Percentiles rank a stretch among this genome's conserved stretches.
Evolutionary conservation across 2,888 invertebrate genomes (phyloP).

Genomic region (Pristionchus arcanus): DNA sequence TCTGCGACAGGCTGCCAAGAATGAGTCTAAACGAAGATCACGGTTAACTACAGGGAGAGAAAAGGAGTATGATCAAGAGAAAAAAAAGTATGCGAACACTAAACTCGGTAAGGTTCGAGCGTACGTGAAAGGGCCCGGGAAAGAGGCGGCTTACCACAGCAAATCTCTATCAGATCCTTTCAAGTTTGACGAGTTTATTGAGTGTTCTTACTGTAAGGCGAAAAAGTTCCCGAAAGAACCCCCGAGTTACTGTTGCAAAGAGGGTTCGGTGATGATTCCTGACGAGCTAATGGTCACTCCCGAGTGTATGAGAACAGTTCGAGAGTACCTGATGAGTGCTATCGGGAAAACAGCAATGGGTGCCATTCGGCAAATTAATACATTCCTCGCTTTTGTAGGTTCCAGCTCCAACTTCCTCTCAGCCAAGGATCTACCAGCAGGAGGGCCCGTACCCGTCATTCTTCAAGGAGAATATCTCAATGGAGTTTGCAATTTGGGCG

Average conservation of each 20-base stretch:
- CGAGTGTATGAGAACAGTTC: background rate
- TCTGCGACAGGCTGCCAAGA: too few relatives aligned
- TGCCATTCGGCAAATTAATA: background rate
- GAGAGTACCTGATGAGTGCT: background rate
- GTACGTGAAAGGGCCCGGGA: background rate
- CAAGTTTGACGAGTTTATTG: background rate
- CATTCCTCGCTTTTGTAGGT: background rate
- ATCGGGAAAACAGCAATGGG: background rate
- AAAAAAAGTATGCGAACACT: background rate
- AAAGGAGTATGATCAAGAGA: background rate
- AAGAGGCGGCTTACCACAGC: background rate
- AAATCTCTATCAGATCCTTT: background rate
- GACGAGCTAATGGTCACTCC: background rate
- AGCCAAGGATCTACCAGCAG: background rate
- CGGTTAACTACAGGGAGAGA: too few relatives aligned
- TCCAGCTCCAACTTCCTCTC: background rate
- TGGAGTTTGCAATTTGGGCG: background rate
- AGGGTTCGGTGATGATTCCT: background rate
- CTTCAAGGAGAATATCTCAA: background rate
- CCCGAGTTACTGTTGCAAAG: background rate
- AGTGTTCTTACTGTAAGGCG: background rate
- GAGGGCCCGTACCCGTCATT: background rate
- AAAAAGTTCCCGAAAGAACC: background rate
- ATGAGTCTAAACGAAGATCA: too few relatives aligned
- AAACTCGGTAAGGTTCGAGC: background rate